A percentile compares a stretch with the other conserved stretches of the same genome.
Evolutionary conservation across 2,113 vertebrate species (phyloP).

Genomic region (Phalacrocorax carbo): DNA sequence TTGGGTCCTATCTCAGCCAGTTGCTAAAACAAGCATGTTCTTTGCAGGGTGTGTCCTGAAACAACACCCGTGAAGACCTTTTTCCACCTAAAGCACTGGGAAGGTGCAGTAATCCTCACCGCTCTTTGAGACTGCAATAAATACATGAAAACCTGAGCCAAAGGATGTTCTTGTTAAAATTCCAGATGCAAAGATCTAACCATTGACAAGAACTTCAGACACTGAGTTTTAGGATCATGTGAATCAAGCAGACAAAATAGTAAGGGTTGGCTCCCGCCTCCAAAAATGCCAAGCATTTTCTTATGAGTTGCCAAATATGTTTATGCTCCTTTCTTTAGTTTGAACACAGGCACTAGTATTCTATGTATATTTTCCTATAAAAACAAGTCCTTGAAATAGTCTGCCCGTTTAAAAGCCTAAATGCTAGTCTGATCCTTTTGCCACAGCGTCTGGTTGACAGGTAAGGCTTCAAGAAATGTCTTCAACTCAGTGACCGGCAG

Average conservation of each 20-base stretch:
- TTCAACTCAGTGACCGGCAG: neutral
- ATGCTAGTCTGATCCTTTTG: neutral
- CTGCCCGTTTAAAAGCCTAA: neutral
- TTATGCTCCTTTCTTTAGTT: neutral
- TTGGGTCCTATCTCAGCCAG: neutral
- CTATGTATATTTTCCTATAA: neutral
- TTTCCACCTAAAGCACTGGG: neutral
- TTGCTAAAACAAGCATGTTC: neutral
- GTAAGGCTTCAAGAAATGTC: neutral
- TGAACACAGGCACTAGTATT: neutral
- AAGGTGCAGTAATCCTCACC: neutral
- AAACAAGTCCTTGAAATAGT: neutral
- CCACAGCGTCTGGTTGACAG: neutral
- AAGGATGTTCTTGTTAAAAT: neutral
- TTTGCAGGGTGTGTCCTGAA: neutral
- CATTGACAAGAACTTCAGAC: neutral
- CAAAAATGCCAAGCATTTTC: neutral
- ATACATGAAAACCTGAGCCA: neutral
- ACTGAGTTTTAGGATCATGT: neutral
- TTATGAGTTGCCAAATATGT: neutral
- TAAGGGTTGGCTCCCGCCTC: rapidly evolving
- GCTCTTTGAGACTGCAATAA: neutral
- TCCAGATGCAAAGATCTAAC: neutral
- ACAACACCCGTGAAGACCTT: neutral
- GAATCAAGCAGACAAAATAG: neutral